phyloP scores from a whole-genome alignment of 2,113 vertebrate genomes.

The Callaeas wilsoni region DNA sequence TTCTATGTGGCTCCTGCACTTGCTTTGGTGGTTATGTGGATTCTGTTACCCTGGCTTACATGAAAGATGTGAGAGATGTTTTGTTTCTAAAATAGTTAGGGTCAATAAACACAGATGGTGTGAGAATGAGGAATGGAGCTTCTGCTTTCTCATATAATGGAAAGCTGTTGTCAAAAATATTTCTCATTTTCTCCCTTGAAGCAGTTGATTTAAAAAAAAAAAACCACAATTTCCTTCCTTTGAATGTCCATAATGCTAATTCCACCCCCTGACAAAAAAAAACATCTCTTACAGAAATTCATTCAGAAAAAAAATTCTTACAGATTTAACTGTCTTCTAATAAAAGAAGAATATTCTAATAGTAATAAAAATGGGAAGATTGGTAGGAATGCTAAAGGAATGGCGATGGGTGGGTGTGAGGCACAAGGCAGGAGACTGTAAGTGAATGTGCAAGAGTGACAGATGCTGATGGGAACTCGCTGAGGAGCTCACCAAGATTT shows the following conservation, averaged over 20 bases:
- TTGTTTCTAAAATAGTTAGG: conserved; percentile 40
- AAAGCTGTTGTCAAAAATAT: not conserved
- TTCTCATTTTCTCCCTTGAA: not conserved
- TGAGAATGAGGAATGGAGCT: conserved; percentile 20
- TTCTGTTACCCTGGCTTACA: not conserved
- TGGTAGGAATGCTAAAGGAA: not conserved
- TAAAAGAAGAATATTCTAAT: not conserved
- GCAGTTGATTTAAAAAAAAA: not conserved
- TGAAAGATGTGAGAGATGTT: not conserved
- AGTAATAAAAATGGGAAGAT: not conserved
- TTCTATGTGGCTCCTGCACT: not conserved
- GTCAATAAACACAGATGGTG: conserved; percentile 39
- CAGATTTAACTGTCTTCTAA: not conserved
- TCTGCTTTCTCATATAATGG: not conserved
- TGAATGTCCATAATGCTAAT: not conserved
- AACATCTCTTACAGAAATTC: not conserved
- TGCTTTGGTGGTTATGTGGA: not conserved
- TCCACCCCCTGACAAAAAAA: not conserved
- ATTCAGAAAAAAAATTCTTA: not conserved
- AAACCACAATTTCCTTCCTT: not conserved
- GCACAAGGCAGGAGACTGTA: not conserved
- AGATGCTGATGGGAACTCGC: not conserved
- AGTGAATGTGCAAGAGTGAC: not conserved
- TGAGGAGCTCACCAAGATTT: not conserved
- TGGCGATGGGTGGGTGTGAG: not conserved